phyloP scores from a whole-genome alignment of 2,888 invertebrate species.

The Scaptomyza tumidula region DNA sequence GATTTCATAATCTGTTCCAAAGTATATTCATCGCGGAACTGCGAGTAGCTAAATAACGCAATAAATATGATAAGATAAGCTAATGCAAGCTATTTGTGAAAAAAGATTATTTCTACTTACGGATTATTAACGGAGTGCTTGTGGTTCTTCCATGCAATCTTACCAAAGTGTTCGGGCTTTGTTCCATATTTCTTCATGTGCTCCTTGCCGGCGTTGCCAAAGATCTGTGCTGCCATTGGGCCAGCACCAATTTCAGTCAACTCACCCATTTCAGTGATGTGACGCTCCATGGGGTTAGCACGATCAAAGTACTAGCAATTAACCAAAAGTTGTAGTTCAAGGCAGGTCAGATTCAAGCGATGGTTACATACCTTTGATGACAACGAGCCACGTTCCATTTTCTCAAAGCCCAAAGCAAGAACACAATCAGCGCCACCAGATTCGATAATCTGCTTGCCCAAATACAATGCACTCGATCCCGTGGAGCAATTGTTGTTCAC shows the following conservation, averaged over 20 bases:
- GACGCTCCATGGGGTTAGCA: slow-evolving; percentile 95
- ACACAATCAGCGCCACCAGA: slow-evolving; percentile 94
- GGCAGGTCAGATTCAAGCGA: no score
- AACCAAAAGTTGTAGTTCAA: no score
- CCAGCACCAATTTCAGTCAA: slow-evolving; percentile 91
- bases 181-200: slow-evolving; percentile 94
- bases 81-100: background rate
- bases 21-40: slow-evolving; percentile 95
- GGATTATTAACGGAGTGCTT: slow-evolving; percentile 98
- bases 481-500: slow-evolving; percentile 99
- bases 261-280: slow-evolving; percentile 93
- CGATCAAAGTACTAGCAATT: slow-evolving; percentile 89
- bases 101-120: slow-evolving; percentile 84
- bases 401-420: slow-evolving; percentile 98
- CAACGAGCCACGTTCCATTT: slow-evolving; percentile 97
- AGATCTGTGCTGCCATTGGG: slow-evolving; percentile 97
- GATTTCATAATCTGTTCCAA: slow-evolving; percentile 95
- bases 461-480: slow-evolving; percentile 95
- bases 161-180: slow-evolving; percentile 96
- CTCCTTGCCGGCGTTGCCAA: slow-evolving; percentile 97
- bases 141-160: slow-evolving; percentile 99
- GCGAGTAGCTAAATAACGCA: slow-evolving; percentile 89
- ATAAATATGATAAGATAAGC: slow-evolving; percentile 33
- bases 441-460: slow-evolving; percentile 97
- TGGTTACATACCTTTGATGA: slow-evolving; percentile 86